These are phyloP conservation scores for Discoglossus pictus DNA, from an alignment of 2,797 vertebrate species.

Conservation along the genomic window DNA sequence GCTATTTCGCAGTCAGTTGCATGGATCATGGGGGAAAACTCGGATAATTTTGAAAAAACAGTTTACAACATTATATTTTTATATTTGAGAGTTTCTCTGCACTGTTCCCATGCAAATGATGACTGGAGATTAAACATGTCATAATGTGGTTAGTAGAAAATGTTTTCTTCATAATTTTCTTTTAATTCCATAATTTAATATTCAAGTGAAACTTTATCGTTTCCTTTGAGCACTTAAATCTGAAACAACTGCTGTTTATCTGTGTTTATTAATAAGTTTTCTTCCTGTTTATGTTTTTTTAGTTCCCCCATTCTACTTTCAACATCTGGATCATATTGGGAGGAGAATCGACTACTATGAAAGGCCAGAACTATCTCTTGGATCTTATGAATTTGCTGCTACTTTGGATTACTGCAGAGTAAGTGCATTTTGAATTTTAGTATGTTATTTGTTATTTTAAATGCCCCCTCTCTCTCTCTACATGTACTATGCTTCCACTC, in stretches of 20 bases:
- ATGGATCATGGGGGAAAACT: too few species aligned
- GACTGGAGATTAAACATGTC: not conserved
- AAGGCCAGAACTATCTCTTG: constrained; percentile 90
- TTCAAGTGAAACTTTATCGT: constrained; percentile 10
- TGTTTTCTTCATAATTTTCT: too few species aligned
- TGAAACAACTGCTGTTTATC: not conserved
- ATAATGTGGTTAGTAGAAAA: too few species aligned
- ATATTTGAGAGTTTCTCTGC: too few species aligned
- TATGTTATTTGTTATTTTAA: not conserved
- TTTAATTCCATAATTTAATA: not conserved
- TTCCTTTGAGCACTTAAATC: constrained; percentile 21
- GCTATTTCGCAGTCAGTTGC: too few species aligned
- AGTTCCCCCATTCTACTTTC: constrained; percentile 92
- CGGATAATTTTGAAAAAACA: too few species aligned
- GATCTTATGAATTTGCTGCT: constrained; percentile 90
- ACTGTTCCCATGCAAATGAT: too few species aligned
- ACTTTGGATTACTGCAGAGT: constrained; percentile 95
- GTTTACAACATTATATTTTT: too few species aligned
- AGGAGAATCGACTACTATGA: constrained; percentile 87
- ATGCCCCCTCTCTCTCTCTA: too few species aligned
- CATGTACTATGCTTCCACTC: too few species aligned
- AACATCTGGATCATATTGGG: constrained; percentile 94
- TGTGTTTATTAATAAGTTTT: constrained; percentile 16
- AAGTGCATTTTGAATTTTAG: constrained; percentile 54
- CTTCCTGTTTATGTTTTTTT: constrained; percentile 52